phyloP scores from a whole-genome alignment of 2,888 invertebrate species.

The Melieria crassipennis region DNA sequence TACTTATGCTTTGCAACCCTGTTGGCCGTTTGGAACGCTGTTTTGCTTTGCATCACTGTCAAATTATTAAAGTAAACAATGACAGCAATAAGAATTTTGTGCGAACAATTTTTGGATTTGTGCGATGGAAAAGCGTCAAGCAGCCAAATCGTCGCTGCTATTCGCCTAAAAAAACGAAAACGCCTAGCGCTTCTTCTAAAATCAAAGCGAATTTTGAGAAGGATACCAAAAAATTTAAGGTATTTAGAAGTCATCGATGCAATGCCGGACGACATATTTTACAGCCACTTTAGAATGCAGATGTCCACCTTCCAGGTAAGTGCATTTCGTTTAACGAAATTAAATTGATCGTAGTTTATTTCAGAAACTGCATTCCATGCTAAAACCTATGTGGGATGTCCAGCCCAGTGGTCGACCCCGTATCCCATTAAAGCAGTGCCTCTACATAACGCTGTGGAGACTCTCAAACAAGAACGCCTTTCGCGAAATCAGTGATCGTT shows the following conservation, averaged over 20 bases:
- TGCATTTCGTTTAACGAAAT: no score
- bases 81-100: neutral
- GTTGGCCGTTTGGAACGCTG: no score
- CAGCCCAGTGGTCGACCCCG: neutral
- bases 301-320: conserved; percentile 8
- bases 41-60: no score
- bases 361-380: conserved; percentile 7
- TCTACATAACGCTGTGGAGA: conserved; percentile 2
- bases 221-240: conserved; percentile 1
- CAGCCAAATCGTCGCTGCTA: neutral
- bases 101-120: conserved; percentile 2
- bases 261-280: neutral
- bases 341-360: neutral
- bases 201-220: conserved; percentile 6
- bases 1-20: no score
- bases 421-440: conserved; percentile 5
- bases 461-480: neutral
- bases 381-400: conserved; percentile 9
- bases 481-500: conserved; percentile 1
- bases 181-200: conserved; percentile 2
- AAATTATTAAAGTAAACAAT: conserved; percentile 7
- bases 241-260: neutral
- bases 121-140: conserved; percentile 2
- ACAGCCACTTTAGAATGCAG: conserved; percentile 2
- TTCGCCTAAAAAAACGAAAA: conserved; percentile 4